Conservation (phyloP, 2,797 vertebrate species). For the Natrix natrix region DNA sequence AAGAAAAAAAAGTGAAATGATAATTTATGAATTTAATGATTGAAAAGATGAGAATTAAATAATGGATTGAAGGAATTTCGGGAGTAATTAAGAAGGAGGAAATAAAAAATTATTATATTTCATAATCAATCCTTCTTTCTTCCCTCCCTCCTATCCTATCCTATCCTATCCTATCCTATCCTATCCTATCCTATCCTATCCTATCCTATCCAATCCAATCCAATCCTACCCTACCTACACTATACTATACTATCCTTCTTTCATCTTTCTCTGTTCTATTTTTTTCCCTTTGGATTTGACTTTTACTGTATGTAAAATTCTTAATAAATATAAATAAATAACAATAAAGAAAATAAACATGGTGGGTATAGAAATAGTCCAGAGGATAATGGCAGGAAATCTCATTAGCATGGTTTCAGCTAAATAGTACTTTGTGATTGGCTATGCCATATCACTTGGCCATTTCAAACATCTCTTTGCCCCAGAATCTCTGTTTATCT, state of each 20-base stretch:
- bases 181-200: background rate
- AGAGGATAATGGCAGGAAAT: background rate
- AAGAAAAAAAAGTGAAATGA: background rate
- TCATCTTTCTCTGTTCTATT: background rate
- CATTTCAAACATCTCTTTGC: background rate
- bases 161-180: too few relatives aligned
- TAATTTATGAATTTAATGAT: background rate
- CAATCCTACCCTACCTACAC: too few relatives aligned
- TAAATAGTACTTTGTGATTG: background rate
- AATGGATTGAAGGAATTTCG: background rate
- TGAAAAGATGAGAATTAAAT: background rate
- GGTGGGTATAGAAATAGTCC: background rate
- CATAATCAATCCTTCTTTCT: background rate
- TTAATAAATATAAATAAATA: background rate
- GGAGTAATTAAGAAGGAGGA: background rate
- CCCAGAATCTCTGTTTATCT: background rate
- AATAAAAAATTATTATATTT: background rate
- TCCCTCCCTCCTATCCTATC: too few relatives aligned
- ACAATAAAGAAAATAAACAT: background rate
- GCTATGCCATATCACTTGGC: background rate
- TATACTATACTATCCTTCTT: background rate
- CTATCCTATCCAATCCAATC: too few relatives aligned
- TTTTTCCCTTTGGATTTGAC: background rate
- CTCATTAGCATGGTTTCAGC: background rate
- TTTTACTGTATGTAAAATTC: background rate